Base-by-base conservation (phyloP, 2,888 invertebrate species). In the Acronicta alni region DNA sequence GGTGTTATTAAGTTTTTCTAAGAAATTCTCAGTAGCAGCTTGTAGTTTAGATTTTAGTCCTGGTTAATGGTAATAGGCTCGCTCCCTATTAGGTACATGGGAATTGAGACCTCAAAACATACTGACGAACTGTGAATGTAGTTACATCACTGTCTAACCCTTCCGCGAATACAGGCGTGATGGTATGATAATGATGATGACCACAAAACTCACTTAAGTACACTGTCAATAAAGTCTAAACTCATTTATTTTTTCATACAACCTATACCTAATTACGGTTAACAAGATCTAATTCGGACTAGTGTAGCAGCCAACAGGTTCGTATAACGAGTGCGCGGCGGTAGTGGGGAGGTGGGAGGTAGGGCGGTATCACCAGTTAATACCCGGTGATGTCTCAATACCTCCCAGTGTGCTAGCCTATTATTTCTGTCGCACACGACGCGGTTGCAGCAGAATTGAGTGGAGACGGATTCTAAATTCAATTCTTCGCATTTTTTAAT, bases 311-410 rank as follows among this genome's bases (percentile, higher is more conserved):
- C 62, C 39, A 66, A 66, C 68, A 60, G 66, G 62, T 67, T 67
- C 39, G 17, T 45, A 48, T 71, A 68, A 68, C 58, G 71, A 68
- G 70, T 35, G 65, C 37, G 46, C 15, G 8, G 14, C 15, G n/a
- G 57, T 39, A 1, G 15, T 1, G 8, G 39, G 26, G 14, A 8
- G 18, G 39, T 10, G 14, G 9, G 39, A 32, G 16, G 44, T 37
- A 52, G 57, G 64, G 64, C 71, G 68, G 75, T 67, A 77, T 76
- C 81, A 75, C 71, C 78, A 77, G 67, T 77, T 90, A 90, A 89
- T 90, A 87, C 89, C 79, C 84, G 70, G 89, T 94, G 94, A 94
- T 94, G 94, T 94, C 94, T 94, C 94, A 94, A 94, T 94, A 90
- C 94, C 92, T 93, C 94, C 94, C 94, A 93, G 91, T 82, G 89